These are phyloP conservation scores for Telenomus remus DNA, from an alignment of 1,140 invertebrate species.

Conservation along the genomic window DNA sequence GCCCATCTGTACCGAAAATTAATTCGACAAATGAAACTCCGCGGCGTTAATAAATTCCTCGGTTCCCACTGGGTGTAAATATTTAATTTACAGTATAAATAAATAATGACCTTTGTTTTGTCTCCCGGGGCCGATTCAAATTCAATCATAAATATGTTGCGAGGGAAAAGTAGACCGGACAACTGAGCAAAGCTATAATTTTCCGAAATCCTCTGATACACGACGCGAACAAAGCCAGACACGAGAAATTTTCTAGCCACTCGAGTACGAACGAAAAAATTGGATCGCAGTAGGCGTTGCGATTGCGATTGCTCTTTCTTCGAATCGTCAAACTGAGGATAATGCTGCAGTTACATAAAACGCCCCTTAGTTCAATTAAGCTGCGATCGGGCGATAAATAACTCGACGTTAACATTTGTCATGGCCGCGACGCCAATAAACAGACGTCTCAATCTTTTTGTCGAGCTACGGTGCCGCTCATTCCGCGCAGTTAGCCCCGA, in stretches of 20 bases:
- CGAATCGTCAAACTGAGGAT: conserved; percentile 11
- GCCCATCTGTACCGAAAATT: too few species aligned
- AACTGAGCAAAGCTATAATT: conserved; percentile 12
- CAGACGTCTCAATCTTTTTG: conserved; percentile 33
- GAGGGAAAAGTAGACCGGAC: too few species aligned
- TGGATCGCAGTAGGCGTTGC: conserved; percentile 10
- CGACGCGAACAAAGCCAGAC: conserved; percentile 1
- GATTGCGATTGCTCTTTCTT: conserved; percentile 8
- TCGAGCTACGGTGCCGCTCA: conserved; percentile 10
- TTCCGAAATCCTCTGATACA: conserved; percentile 9
- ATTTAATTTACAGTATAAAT: too few species aligned
- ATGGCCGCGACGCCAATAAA: conserved; percentile 18
- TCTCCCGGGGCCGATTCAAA: too few species aligned
- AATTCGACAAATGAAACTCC: too few species aligned
- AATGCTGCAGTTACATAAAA: conserved; percentile 34
- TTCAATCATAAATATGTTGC: too few species aligned
- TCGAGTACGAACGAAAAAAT: neutral
- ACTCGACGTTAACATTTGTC: conserved; percentile 31
- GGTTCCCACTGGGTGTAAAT: too few species aligned
- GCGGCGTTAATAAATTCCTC: too few species aligned
- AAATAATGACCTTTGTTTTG: too few species aligned
- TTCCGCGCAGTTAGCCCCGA: conserved; percentile 39
- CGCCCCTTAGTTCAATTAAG: conserved; percentile 30
- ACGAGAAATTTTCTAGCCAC: neutral
- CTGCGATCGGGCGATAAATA: conserved; percentile 20